phyloP scores from a whole-genome alignment of 2,113 vertebrate species.

The Danionella cerebrum region DNA sequence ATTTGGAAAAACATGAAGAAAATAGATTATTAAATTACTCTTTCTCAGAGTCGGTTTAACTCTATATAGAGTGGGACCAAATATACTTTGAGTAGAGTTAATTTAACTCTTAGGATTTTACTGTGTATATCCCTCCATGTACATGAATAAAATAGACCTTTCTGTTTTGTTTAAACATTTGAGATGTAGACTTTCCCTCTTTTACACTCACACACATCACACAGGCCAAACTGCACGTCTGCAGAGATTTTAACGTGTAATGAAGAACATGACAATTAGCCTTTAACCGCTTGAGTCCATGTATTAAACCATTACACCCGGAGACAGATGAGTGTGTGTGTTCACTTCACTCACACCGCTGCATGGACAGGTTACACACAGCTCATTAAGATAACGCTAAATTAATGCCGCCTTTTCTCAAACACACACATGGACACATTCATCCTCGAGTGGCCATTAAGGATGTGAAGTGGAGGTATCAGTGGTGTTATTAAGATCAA shows the following conservation, averaged over 20 bases:
- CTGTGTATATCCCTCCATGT: too few relatives aligned
- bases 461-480: conserved; percentile 8
- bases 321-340: not conserved
- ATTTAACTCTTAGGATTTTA: too few relatives aligned
- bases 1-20: too few relatives aligned
- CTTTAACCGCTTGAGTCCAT: not conserved
- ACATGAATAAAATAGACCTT: too few relatives aligned
- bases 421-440: conserved; percentile 25
- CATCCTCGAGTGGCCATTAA: not conserved
- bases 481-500: conserved; percentile 20
- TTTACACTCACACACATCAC: too few relatives aligned
- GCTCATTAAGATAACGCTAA: conserved; percentile 50
- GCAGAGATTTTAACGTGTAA: conserved; percentile 54
- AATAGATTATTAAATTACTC: too few relatives aligned
- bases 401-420: conserved; percentile 45
- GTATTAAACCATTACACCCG: conserved; percentile 5
- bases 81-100: too few relatives aligned
- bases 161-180: too few relatives aligned
- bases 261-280: conserved; percentile 12
- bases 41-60: too few relatives aligned
- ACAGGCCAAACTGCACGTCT: too few relatives aligned
- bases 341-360: conserved; percentile 12
- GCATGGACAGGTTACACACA: conserved; percentile 35
- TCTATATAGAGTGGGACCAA: too few relatives aligned
- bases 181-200: too few relatives aligned